A percentile compares a stretch with the other conserved stretches of the same genome.
These are phyloP conservation scores for Agrotis segetum DNA, from an alignment of 2,888 invertebrate species.

Conservation along the genomic window DNA sequence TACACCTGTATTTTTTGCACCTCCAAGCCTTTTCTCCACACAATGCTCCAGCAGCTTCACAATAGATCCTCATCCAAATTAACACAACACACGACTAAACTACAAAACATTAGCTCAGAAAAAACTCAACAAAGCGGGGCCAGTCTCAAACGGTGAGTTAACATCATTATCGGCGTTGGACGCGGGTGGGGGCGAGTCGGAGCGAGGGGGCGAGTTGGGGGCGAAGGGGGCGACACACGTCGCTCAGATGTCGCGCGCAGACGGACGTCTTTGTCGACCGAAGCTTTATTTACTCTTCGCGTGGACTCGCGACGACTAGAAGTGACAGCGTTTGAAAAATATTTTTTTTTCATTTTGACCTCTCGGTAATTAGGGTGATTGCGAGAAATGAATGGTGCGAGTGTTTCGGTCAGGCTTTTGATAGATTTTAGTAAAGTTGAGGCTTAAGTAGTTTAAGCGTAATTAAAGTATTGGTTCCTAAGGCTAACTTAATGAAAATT, in stretches of 20 bases:
- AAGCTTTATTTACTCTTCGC: conserved; percentile 87
- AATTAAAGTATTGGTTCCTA: background rate
- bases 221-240: conserved; percentile 85
- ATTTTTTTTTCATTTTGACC: conserved; percentile 70
- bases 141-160: conserved; percentile 88
- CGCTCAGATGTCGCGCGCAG: conserved; percentile 90
- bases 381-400: conserved; percentile 47
- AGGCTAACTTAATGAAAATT: no score
- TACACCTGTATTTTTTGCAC: background rate
- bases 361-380: conserved; percentile 72
- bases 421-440: conserved; percentile 4
- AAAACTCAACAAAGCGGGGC: conserved; percentile 86
- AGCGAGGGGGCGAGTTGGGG: conserved; percentile 51
- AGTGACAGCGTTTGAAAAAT: conserved; percentile 78
- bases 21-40: background rate
- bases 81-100: conserved; percentile 67
- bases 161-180: conserved; percentile 89
- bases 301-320: conserved; percentile 81
- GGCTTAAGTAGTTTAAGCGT: background rate
- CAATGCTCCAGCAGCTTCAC: conserved; percentile 12
- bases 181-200: conserved; percentile 65
- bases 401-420: conserved; percentile 29
- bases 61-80: conserved; percentile 51
- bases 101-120: conserved; percentile 77
- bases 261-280: conserved; percentile 90